These are phyloP conservation scores for Ranitomeya imitator DNA, from an alignment of 2,113 vertebrate genomes.

Conservation along the genomic window DNA sequence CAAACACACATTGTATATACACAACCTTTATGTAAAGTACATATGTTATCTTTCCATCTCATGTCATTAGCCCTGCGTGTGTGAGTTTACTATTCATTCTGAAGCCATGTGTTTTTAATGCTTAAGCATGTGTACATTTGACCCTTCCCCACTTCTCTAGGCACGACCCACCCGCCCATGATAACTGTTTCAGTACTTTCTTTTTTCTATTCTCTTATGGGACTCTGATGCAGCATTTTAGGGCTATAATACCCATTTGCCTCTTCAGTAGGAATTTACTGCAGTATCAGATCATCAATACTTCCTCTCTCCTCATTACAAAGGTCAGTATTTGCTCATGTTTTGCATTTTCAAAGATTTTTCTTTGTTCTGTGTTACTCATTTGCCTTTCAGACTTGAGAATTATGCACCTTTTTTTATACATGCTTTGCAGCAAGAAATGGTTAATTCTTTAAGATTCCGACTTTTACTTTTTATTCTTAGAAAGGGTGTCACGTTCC, in stretches of 20 bases:
- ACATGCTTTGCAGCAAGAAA: background rate
- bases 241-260: background rate
- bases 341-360: background rate
- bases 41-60: background rate
- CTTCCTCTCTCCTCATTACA: background rate
- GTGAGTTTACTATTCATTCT: background rate
- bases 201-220: background rate
- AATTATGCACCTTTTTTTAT: background rate
- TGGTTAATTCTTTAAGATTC: background rate
- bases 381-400: background rate
- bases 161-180: slow-evolving; percentile 12
- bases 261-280: background rate
- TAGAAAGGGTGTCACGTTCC: background rate
- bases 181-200: background rate
- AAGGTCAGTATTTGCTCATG: slow-evolving; percentile 19
- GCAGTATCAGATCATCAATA: background rate
- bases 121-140: slow-evolving; percentile 9
- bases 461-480: background rate
- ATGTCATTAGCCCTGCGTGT: background rate
- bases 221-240: background rate
- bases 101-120: background rate
- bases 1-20: too few species aligned
- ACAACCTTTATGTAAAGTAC: too few species aligned
- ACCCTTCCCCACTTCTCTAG: background rate
- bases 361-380: background rate